These are phyloP conservation scores for Stigmatopora argus DNA, from an alignment of 2,113 vertebrate species.

Conservation along the genomic window DNA sequence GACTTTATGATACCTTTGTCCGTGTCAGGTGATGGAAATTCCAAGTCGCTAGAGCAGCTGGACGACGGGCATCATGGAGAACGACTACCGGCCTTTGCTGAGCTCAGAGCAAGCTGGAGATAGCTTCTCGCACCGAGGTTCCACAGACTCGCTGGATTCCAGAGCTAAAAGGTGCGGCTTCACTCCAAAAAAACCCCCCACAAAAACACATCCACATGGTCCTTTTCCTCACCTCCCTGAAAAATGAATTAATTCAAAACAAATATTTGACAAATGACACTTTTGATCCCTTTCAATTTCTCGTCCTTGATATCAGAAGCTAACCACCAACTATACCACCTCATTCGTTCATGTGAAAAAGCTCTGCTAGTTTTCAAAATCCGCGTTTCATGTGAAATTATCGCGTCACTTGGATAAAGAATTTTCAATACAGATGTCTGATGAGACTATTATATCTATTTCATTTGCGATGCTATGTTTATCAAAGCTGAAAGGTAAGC, in stretches of 20 bases:
- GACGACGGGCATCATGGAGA: constrained; percentile 61
- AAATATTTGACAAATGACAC: too few species aligned
- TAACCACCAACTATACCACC: background rate
- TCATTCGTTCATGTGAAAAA: background rate
- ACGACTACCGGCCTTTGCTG: constrained; percentile 63
- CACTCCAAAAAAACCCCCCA: background rate
- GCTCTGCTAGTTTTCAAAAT: background rate
- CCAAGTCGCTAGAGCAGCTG: constrained; percentile 4
- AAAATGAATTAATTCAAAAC: background rate
- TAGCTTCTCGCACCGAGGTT: constrained; percentile 42
- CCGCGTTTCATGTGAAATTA: background rate
- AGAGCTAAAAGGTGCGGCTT: constrained; percentile 63
- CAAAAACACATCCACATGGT: constrained; percentile 1
- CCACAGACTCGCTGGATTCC: constrained; percentile 61
- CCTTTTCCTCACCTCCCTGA: background rate
- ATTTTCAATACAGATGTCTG: too few species aligned
- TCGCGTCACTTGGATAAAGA: background rate
- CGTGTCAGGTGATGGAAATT: constrained; percentile 44
- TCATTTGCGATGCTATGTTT: background rate
- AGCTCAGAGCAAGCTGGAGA: constrained; percentile 46
- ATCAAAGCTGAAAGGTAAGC: background rate
- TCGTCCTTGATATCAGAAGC: too few species aligned
- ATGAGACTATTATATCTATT: background rate
- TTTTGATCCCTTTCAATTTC: too few species aligned
- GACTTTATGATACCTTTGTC: constrained; percentile 3